phyloP scores from a whole-genome alignment of 2,888 invertebrate species.

The Ormyrus rosae region DNA sequence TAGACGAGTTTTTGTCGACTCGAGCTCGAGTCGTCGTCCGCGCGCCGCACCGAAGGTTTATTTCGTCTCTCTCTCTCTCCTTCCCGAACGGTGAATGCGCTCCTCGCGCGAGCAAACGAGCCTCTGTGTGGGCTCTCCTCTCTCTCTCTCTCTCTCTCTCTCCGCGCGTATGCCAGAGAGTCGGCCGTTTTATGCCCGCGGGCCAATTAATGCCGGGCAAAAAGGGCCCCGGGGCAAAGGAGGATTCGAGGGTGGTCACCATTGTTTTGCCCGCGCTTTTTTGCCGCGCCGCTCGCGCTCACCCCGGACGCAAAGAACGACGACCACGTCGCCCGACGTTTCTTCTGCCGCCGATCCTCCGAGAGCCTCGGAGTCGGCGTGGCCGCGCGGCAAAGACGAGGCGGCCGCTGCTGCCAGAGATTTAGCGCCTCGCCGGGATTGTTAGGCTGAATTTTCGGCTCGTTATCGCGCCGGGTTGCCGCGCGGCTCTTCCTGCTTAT shows the following conservation, averaged over 20 bases:
- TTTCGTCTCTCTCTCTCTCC: conserved; percentile 62
- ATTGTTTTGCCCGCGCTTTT: conserved; percentile 57
- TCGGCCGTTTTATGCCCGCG: conserved; percentile 69
- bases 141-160: conserved; percentile 60
- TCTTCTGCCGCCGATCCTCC: conserved; percentile 1
- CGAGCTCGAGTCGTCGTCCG: conserved; percentile 28
- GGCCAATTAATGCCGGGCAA: conserved; percentile 72
- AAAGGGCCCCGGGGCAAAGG: conserved; percentile 61
- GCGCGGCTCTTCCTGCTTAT: too few relatives aligned
- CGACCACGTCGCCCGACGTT: neutral
- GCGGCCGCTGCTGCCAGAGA: neutral
- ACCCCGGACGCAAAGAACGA: neutral
- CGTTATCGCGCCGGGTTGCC: conserved; percentile 22
- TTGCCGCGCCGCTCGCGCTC: conserved; percentile 11
- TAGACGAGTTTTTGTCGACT: conserved; percentile 73
- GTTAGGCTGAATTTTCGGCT: conserved; percentile 39
- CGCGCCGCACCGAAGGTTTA: conserved; percentile 64
- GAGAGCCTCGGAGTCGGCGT: neutral
- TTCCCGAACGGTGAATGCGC: conserved; percentile 52
- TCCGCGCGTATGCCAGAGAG: neutral
- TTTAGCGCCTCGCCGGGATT: conserved; percentile 28
- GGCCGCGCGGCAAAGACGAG: too few relatives aligned
- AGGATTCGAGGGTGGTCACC: conserved; percentile 71
- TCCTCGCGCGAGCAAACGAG: conserved; percentile 61
- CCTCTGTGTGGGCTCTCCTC: conserved; percentile 47